phyloP scores from a whole-genome alignment of 1,140 invertebrate genomes.

The Hyles euphorbiae region DNA sequence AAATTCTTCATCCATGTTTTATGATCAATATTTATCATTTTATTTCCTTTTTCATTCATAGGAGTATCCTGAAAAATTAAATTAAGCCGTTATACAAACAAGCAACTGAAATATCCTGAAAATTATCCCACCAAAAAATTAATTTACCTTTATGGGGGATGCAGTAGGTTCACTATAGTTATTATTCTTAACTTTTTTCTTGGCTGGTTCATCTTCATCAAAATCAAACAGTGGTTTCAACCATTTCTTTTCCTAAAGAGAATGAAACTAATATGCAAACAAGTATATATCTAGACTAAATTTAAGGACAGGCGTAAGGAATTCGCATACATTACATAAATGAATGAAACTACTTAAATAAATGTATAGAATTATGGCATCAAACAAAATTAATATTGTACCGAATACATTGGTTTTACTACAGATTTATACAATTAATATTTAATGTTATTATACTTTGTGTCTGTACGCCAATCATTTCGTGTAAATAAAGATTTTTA shows the following conservation, averaged over 20 bases:
- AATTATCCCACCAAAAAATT: too few relatives aligned
- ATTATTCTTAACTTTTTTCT: constrained; percentile 16
- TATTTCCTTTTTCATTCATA: background rate
- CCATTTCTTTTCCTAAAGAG: constrained; percentile 46
- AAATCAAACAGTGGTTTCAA: constrained; percentile 59
- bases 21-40: constrained; percentile 27
- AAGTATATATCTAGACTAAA: background rate
- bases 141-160: constrained; percentile 12
- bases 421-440: too few relatives aligned
- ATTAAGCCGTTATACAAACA: constrained; percentile 2
- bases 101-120: constrained; percentile 4
- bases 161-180: constrained; percentile 20
- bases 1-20: constrained; percentile 77
- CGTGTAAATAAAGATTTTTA: too few relatives aligned
- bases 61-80: constrained; percentile 9
- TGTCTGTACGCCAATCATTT: too few relatives aligned
- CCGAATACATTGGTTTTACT: too few relatives aligned
- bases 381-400: too few relatives aligned
- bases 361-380: too few relatives aligned
- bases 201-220: constrained; percentile 34
- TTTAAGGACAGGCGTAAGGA: too few relatives aligned
- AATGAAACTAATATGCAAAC: background rate
- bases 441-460: too few relatives aligned
- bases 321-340: too few relatives aligned
- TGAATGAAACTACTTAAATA: too few relatives aligned